A percentile compares a stretch with the other conserved stretches of the same genome.
These are phyloP conservation scores for Microcebus murinus DNA, from an alignment of 2,113 vertebrate genomes.

Conservation along the genomic window DNA sequence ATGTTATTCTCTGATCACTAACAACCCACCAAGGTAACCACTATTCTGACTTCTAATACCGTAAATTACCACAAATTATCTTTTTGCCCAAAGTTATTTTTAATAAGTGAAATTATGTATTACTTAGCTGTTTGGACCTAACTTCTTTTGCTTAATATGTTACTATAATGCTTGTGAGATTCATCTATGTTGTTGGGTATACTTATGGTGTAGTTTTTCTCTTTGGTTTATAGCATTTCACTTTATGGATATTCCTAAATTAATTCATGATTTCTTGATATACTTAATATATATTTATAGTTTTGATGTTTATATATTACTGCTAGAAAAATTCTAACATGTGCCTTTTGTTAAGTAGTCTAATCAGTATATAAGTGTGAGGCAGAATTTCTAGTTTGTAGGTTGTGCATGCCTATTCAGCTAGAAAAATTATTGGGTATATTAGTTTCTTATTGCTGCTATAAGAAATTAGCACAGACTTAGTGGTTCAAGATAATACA, in stretches of 20 bases:
- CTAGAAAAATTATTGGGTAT: not conserved
- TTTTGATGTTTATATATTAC: not conserved
- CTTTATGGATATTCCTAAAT: not conserved
- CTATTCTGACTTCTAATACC: not conserved
- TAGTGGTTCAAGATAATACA: not conserved
- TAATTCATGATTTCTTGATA: not conserved
- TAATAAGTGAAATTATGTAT: not conserved
- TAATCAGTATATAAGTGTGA: not conserved
- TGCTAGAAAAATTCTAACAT: not conserved
- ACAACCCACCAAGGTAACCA: not conserved
- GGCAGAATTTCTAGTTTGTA: not conserved
- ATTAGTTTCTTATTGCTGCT: not conserved
- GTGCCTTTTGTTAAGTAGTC: not conserved
- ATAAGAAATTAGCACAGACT: not conserved
- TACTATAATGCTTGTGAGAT: not conserved
- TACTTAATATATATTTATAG: not conserved
- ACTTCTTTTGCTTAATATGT: not conserved
- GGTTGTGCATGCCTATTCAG: not conserved
- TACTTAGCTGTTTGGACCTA: not conserved
- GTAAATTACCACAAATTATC: not conserved
- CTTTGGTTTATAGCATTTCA: not conserved
- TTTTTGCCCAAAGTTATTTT: not conserved
- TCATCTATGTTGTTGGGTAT: not conserved
- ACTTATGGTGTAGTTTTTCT: not conserved
- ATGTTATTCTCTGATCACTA: not conserved